A percentile compares a stretch with the other conserved stretches of the same genome.
phyloP scores from a whole-genome alignment of 2,113 vertebrate genomes.

The Elaphurus davidianus region DNA sequence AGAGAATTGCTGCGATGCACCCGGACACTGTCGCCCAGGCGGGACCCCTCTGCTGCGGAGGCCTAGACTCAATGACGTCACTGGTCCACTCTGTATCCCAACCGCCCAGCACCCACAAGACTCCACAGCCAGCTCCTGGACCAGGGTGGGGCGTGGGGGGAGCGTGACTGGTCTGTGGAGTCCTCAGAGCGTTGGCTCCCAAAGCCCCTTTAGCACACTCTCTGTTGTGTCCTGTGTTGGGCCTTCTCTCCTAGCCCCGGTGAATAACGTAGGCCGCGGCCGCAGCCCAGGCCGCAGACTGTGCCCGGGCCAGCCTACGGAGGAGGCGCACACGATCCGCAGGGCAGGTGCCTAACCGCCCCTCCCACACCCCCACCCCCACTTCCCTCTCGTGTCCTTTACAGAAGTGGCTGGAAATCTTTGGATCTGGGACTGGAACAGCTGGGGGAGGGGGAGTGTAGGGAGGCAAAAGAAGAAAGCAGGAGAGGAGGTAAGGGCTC shows the following conservation, averaged over 20 bases:
- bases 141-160: neutral
- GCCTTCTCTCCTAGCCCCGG: conserved; percentile 78
- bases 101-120: conserved; percentile 19
- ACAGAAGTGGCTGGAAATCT: neutral
- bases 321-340: too few relatives aligned
- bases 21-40: conserved; percentile 82
- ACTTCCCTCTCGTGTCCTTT: neutral
- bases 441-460: neutral
- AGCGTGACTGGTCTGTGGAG: neutral
- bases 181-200: neutral
- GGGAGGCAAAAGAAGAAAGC: neutral
- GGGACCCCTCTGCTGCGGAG: conserved; percentile 74
- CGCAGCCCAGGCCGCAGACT: neutral
- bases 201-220: conserved; percentile 28
- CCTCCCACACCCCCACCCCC: neutral
- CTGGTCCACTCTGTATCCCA: neutral
- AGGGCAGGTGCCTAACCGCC: neutral
- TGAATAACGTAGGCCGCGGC: neutral
- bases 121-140: conserved; percentile 34
- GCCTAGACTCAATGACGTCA: conserved; percentile 60
- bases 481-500: neutral
- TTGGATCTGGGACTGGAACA: neutral
- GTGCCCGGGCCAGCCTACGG: too few relatives aligned
- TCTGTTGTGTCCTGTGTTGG: conserved; percentile 48
- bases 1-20: conserved; percentile 77